Evolutionary conservation across 2,113 vertebrate genomes (phyloP).

Genomic region (Triplophysa dalaica): DNA sequence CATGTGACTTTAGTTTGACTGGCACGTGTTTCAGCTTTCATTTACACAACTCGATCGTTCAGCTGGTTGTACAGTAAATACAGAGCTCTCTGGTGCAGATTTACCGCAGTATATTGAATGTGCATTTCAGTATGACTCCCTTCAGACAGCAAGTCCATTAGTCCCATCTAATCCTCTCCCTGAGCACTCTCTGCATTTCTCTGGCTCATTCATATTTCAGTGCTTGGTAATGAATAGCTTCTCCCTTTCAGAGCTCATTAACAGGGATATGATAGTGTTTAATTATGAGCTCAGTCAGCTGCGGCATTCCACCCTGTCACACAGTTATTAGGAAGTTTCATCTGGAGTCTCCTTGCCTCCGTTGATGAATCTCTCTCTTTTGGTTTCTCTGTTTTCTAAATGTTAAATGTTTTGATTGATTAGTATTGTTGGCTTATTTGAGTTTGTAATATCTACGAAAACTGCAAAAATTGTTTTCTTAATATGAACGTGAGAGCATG

Average conservation of each 20-base stretch:
- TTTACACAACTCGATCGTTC: neutral
- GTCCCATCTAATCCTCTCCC: slow-evolving; percentile 4
- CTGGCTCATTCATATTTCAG: slow-evolving; percentile 35
- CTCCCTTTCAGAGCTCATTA: slow-evolving; percentile 20
- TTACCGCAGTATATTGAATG: neutral
- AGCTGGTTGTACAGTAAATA: neutral
- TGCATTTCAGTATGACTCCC: neutral
- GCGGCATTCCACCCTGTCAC: neutral
- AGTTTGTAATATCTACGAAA: slow-evolving; percentile 1
- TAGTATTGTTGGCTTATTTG: neutral
- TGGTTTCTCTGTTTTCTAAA: neutral
- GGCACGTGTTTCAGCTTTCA: neutral
- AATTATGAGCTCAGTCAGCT: slow-evolving; percentile 17
- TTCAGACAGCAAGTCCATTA: neutral
- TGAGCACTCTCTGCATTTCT: slow-evolving; percentile 8
- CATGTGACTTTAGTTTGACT: neutral
- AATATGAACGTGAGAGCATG: slow-evolving; percentile 26
- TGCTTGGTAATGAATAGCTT: slow-evolving; percentile 22
- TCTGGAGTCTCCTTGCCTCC: neutral
- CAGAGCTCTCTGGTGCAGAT: neutral
- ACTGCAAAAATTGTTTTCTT: slow-evolving; percentile 10
- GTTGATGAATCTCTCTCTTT: neutral
- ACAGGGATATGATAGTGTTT: slow-evolving; percentile 24
- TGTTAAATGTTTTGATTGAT: neutral
- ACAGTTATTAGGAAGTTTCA: slow-evolving; percentile 17